These are phyloP conservation scores for Drosophila infuscata DNA, from an alignment of 2,888 invertebrate genomes.

Conservation along the genomic window DNA sequence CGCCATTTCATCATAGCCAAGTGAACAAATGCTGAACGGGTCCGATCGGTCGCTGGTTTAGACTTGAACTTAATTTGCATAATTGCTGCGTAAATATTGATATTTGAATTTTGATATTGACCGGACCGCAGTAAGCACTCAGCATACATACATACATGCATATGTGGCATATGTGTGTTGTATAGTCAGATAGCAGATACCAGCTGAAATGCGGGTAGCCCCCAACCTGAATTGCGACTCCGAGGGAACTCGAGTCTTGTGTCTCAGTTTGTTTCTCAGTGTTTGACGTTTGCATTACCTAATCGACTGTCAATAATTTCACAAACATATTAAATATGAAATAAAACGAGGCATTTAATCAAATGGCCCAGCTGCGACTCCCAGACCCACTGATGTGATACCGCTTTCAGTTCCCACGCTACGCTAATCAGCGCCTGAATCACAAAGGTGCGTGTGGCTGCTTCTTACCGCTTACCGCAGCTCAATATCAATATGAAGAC, in stretches of 20 bases:
- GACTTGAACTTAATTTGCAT: conserved; percentile 78
- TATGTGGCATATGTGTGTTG: conserved; percentile 20
- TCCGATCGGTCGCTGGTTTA: conserved; percentile 26
- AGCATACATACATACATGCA: conserved; percentile 17
- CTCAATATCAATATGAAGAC: conserved; percentile 55
- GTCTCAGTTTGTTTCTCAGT: conserved; percentile 31
- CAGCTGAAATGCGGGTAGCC: conserved; percentile 46
- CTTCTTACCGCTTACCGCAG: conserved; percentile 17
- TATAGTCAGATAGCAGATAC: conserved; percentile 45
- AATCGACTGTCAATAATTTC: conserved; percentile 79
- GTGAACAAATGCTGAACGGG: conserved; percentile 30
- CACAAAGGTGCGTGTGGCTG: conserved; percentile 59
- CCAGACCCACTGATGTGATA: conserved; percentile 48
- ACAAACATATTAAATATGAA: conserved; percentile 74
- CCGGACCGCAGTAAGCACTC: conserved; percentile 50
- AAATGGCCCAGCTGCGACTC: conserved; percentile 69
- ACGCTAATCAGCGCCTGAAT: conserved; percentile 45
- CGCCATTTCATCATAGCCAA: conserved; percentile 64
- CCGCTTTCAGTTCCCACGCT: conserved; percentile 72
- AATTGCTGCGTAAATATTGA: conserved; percentile 80
- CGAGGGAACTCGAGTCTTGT: conserved; percentile 18
- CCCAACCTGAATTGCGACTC: conserved; percentile 40
- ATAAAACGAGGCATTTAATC: conserved; percentile 78
- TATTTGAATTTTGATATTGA: conserved; percentile 78
- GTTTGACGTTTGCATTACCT: conserved; percentile 72